These are phyloP conservation scores for Todiramphus chloris DNA, from an alignment of 2,113 vertebrate genomes.

Conservation along the genomic window DNA sequence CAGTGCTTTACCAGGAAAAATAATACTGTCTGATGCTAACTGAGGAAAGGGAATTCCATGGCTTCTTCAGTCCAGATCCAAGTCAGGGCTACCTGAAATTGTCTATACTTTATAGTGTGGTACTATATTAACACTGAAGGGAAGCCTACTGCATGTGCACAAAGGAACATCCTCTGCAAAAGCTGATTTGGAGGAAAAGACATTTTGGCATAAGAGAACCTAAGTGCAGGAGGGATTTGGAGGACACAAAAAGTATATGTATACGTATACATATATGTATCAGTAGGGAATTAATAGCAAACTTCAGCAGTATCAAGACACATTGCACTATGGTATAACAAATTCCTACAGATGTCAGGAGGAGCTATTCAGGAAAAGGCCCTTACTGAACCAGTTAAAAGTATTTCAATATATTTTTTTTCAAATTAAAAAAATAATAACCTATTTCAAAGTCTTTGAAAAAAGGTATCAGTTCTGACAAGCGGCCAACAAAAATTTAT, in stretches of 20 bases:
- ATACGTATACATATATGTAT: rapidly evolving
- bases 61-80: background rate
- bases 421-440: background rate
- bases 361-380: background rate
- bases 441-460: background rate
- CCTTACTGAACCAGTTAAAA: background rate
- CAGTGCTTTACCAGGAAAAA: background rate
- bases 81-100: background rate
- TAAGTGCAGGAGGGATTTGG: background rate
- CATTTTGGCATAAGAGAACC: background rate
- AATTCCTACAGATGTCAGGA: background rate
- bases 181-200: background rate
- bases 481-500: background rate
- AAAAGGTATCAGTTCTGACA: background rate
- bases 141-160: background rate
- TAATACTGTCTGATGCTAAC: background rate
- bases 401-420: background rate
- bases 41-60: background rate
- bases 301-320: background rate
- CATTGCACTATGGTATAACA: background rate
- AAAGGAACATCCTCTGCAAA: background rate
- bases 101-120: background rate
- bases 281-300: background rate
- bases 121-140: background rate
- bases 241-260: background rate